These are phyloP conservation scores for Sebastes cheni DNA, from an alignment of 2,797 vertebrate genomes.

Conservation along the genomic window DNA sequence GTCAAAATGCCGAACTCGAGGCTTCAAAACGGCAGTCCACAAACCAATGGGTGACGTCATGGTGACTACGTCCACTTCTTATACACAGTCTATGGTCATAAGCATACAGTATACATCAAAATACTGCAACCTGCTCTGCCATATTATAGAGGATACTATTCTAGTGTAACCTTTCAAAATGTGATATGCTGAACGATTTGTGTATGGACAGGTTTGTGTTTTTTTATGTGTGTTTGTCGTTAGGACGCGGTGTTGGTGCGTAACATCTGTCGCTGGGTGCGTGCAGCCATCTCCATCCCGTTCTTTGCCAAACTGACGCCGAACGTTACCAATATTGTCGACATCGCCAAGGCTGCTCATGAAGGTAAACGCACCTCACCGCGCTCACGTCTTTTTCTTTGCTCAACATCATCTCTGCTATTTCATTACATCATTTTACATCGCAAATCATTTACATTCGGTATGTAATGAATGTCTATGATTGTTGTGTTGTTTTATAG, in stretches of 20 bases:
- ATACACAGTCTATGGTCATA: not conserved
- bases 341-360: conserved; percentile 89
- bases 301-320: conserved; percentile 98
- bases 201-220: not conserved
- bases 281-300: conserved; percentile 88
- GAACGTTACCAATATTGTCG: conserved; percentile 87
- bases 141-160: not conserved
- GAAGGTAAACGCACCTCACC: conserved; percentile 81
- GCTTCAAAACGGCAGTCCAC: too few species aligned
- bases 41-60: too few species aligned
- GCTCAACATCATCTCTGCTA: not conserved
- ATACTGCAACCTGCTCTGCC: too few species aligned
- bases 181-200: not conserved
- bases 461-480: not conserved
- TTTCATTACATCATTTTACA: not conserved
- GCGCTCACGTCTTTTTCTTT: not conserved
- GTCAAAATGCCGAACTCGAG: too few species aligned
- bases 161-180: not conserved
- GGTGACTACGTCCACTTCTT: too few species aligned
- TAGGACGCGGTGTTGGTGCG: conserved; percentile 95
- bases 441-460: not conserved
- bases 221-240: conserved; percentile 35
- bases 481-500: conserved; percentile 62
- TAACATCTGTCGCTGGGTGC: conserved; percentile 98
- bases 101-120: not conserved